A percentile compares a stretch with the other conserved stretches of the same genome.
These are phyloP conservation scores for Megathymus violae DNA, from an alignment of 1,140 invertebrate species.

Conservation along the genomic window DNA sequence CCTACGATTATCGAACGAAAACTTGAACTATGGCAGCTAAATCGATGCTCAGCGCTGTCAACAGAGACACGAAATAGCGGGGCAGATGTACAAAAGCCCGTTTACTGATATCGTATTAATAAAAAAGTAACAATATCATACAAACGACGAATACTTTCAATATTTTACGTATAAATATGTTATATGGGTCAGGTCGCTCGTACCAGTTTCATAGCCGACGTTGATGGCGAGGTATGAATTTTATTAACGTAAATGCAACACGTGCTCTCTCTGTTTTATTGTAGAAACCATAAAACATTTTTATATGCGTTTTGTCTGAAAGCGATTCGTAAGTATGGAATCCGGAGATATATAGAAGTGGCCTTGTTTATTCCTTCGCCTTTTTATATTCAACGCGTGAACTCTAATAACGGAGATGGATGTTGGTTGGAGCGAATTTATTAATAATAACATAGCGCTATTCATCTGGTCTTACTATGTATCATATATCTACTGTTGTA, in stretches of 20 bases:
- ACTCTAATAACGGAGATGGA: constrained; percentile 22
- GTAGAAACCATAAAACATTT: constrained; percentile 31
- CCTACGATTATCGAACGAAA: too few relatives aligned
- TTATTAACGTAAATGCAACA: constrained; percentile 50
- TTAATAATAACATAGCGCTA: constrained; percentile 4
- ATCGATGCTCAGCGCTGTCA: too few relatives aligned
- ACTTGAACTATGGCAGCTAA: too few relatives aligned
- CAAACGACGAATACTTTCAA: constrained; percentile 33
- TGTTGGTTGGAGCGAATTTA: constrained; percentile 5
- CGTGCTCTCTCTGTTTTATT: constrained; percentile 47
- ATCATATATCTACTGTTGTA: neutral
- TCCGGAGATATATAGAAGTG: constrained; percentile 13
- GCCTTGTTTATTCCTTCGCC: constrained; percentile 18
- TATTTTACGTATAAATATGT: constrained; percentile 46
- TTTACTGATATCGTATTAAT: neutral
- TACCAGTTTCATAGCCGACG: constrained; percentile 47
- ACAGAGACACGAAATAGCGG: too few relatives aligned
- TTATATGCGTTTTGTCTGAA: constrained; percentile 32
- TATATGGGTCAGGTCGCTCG: constrained; percentile 48
- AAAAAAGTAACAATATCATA: constrained; percentile 2
- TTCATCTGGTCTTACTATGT: neutral
- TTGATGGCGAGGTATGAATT: constrained; percentile 50
- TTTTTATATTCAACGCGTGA: constrained; percentile 29
- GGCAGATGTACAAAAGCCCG: too few relatives aligned
- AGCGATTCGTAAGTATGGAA: constrained; percentile 22